Base-by-base conservation (phyloP, 2,888 invertebrate genomes). In the Xestia ashworthii region DNA sequence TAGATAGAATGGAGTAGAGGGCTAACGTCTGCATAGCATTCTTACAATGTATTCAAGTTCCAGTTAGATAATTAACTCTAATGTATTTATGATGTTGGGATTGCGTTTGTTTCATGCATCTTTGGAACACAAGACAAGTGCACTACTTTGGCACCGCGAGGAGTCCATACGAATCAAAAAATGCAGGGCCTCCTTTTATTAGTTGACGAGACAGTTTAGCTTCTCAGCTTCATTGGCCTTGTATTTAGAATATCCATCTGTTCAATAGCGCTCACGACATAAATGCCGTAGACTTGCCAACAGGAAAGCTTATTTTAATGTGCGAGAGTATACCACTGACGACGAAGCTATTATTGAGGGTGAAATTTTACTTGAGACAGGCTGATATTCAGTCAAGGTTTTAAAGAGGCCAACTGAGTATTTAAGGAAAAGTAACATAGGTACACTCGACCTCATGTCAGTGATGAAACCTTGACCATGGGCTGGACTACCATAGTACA, bases 1-100 rank as follows among this genome's bases (percentile, higher is more conserved):
- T 81, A 81, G 81, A 81, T 81, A 81, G 50, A 19, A 55, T 44
- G 48, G 14, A 19, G 48, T 58, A 62, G 46, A 38, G 41, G 38
- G 58, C 76, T 76, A 48, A 70, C 55, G 64, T 58, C 76, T 81
- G 67, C 50, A 50, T 76, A 50, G 55, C 25, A 58, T 71, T 22
- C 55, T 58, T 81, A 71, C 50, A 76, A 64, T 68, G 71, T 76
- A 46, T 38, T 69, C 50, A 50, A 46, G 14, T 53, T 67, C 38
- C 46, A 73, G 73, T 80, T 53, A 62, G 25, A 73, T 22, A 67
- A 62, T 73, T 48, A 62, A 73, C 25, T 48, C 14, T 53, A 60
- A 55, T 46, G n/a, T 55, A 46, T 55, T 55, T 44, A 55, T 44
- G 16, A 19, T 19, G 44, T 70, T 41, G 8, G 4, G n/a, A 32